Percentiles rank a stretch among this genome's conserved stretches.
Evolutionary conservation across 2,113 vertebrate species (phyloP).

Genomic region (Pachyramphus minor): DNA sequence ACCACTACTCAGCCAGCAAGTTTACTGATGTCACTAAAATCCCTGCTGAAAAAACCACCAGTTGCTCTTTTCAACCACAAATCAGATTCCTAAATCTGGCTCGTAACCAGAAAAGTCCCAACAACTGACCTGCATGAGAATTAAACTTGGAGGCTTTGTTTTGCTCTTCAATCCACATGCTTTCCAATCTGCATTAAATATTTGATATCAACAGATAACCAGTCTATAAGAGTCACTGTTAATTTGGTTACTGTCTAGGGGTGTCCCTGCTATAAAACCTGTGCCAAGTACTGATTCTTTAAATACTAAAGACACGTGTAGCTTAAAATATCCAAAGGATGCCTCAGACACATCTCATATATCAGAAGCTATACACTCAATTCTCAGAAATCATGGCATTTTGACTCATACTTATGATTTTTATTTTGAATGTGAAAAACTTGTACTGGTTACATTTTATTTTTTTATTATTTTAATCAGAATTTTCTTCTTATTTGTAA

Average conservation of each 20-base stretch:
- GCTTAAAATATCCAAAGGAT: background rate
- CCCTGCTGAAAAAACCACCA: background rate
- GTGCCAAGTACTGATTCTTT: background rate
- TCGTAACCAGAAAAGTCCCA: constrained; percentile 17
- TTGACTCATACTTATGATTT: background rate
- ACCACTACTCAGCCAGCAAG: constrained; percentile 1
- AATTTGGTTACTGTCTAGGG: background rate
- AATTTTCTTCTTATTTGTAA: background rate
- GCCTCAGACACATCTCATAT: background rate
- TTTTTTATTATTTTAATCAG: background rate
- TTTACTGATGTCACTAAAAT: background rate
- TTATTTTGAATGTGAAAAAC: background rate
- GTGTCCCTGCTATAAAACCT: background rate
- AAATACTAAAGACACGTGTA: background rate
- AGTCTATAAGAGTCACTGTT: background rate
- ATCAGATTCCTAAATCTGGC: constrained; percentile 33
- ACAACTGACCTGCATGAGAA: background rate
- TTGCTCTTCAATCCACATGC: background rate
- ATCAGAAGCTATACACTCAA: background rate
- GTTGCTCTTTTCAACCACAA: constrained; percentile 37
- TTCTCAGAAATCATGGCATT: background rate
- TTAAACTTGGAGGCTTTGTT: background rate
- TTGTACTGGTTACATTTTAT: background rate
- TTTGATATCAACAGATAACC: background rate
- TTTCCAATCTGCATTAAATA: background rate